Evolutionary conservation across 2,113 vertebrate genomes (phyloP).

Genomic region (Laticauda laticaudata): DNA sequence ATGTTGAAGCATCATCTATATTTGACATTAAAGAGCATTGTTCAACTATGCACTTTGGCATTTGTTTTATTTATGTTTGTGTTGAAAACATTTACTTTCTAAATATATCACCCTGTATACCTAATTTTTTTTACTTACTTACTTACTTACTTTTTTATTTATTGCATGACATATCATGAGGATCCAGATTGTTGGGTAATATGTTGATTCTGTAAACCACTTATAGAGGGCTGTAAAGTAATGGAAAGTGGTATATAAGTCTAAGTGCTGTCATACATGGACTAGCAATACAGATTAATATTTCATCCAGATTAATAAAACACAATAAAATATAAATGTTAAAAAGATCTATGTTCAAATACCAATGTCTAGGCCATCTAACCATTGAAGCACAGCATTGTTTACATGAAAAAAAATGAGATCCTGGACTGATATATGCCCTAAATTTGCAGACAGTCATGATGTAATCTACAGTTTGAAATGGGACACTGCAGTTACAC

Average conservation of each 20-base stretch:
- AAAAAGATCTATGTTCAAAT: not conserved
- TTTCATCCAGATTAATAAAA: not conserved
- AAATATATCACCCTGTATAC: slow-evolving; percentile 15
- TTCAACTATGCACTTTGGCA: not conserved
- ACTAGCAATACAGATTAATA: not conserved
- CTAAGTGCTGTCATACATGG: not conserved
- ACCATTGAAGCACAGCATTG: not conserved
- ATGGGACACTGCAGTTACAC: not conserved
- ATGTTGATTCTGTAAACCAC: too few species aligned
- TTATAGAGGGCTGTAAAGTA: too few species aligned
- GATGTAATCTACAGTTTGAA: not conserved
- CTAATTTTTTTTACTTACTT: not conserved
- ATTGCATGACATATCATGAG: not conserved
- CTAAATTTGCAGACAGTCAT: not conserved
- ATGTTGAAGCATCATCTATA: not conserved
- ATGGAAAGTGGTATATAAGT: too few species aligned
- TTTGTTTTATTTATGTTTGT: slow-evolving; percentile 27
- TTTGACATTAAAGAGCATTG: slow-evolving; percentile 1
- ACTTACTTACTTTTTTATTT: not conserved
- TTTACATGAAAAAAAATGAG: not conserved
- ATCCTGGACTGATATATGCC: not conserved
- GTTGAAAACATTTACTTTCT: slow-evolving; percentile 22
- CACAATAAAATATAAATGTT: not conserved
- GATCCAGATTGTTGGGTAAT: too few species aligned
- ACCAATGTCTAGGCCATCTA: not conserved